Evolutionary conservation across 2,888 invertebrate species (phyloP).

Genomic region (Polymixis flavicincta): DNA sequence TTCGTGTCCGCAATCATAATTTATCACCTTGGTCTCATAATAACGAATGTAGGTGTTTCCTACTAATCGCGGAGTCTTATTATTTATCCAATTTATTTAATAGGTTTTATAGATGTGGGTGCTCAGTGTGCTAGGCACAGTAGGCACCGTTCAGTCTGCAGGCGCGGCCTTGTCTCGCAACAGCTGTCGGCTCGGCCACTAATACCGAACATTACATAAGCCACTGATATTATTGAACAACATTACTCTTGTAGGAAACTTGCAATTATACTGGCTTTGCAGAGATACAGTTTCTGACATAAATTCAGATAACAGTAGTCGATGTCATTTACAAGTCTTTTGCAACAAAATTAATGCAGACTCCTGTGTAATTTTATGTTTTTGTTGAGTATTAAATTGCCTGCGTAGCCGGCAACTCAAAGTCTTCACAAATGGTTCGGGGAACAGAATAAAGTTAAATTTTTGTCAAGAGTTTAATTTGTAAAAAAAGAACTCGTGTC

Average conservation of each 20-base stretch:
- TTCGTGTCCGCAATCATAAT: constrained; percentile 38
- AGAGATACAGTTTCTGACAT: constrained; percentile 40
- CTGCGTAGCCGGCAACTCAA: constrained; percentile 14
- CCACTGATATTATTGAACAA: constrained; percentile 62
- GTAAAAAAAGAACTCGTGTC: constrained; percentile 55
- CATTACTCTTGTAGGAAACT: constrained; percentile 65
- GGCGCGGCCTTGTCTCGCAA: constrained; percentile 63
- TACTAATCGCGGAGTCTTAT: constrained; percentile 45
- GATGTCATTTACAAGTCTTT: constrained; percentile 40
- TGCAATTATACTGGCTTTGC: constrained; percentile 49
- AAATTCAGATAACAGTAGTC: constrained; percentile 43
- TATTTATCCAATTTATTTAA: constrained; percentile 61
- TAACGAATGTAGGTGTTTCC: constrained; percentile 49
- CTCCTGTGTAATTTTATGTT: constrained; percentile 18
- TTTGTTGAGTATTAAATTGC: constrained; percentile 25
- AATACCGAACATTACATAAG: constrained; percentile 63
- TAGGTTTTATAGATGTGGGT: constrained; percentile 50
- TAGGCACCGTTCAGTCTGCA: constrained; percentile 72
- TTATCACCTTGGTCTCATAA: constrained; percentile 36
- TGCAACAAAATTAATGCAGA: constrained; percentile 32
- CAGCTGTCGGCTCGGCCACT: constrained; percentile 56
- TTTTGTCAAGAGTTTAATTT: constrained; percentile 38
- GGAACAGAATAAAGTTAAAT: constrained; percentile 26
- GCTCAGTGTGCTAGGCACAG: constrained; percentile 62
- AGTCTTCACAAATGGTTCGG: constrained; percentile 5